phyloP scores from a whole-genome alignment of 37 sponge, comb jelly and placozoan genomes.

The Agelas oroides region DNA sequence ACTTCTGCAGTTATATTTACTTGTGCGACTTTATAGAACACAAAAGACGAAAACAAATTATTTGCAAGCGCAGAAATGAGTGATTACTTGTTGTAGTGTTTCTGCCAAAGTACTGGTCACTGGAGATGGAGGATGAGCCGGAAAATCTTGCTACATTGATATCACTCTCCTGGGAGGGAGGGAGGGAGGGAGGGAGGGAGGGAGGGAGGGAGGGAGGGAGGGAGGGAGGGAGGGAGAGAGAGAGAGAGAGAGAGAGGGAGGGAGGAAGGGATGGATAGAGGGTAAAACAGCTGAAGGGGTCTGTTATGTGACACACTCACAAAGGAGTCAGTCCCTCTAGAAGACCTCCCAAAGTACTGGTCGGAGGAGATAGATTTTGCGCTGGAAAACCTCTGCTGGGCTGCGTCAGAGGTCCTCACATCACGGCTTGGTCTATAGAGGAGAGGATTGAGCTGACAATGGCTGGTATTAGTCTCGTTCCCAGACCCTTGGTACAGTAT shows the following conservation, averaged over 20 bases:
- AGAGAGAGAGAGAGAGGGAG: not conserved
- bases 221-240: not conserved
- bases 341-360: slow-evolving; percentile 67
- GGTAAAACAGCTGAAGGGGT: no score
- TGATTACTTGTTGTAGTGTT: slow-evolving; percentile 23
- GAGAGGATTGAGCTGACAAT: no score
- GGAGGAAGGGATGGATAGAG: not conserved
- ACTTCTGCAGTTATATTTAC: no score
- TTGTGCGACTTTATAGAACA: no score
- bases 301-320: not conserved
- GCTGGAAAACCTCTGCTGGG: slow-evolving; percentile 63
- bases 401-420: slow-evolving; percentile 12
- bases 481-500: no score
- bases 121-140: slow-evolving; percentile 88
- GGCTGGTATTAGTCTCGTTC: no score
- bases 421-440: no score
- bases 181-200: not conserved
- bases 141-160: slow-evolving; percentile 44
- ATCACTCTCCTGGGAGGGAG: slow-evolving; percentile 20
- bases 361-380: slow-evolving; percentile 84
- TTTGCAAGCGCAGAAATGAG: no score
- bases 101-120: slow-evolving; percentile 96
- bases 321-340: not conserved
- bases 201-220: not conserved
- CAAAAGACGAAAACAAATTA: no score